Evolutionary conservation across 2,888 invertebrate species (phyloP).

Genomic region (Caenorhabditis macrosperma): DNA sequence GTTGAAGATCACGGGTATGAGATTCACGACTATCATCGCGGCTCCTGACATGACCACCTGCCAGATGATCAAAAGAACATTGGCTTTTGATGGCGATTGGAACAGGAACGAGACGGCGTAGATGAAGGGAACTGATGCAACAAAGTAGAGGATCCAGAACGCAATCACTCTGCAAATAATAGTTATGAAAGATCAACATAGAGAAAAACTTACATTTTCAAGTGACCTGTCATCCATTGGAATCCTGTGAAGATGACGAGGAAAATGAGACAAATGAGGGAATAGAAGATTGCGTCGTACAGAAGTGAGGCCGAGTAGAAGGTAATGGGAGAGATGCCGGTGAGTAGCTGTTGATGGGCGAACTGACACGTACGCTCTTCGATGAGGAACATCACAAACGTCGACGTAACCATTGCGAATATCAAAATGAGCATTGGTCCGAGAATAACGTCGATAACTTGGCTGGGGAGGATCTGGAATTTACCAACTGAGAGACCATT

Average conservation of each 20-base stretch:
- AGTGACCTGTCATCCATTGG: conserved; percentile 58
- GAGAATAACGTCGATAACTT: conserved; percentile 51
- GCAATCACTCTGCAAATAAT: conserved; percentile 67
- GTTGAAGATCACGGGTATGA: conserved; percentile 29
- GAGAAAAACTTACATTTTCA: conserved; percentile 50
- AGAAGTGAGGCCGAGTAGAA: conserved; percentile 73
- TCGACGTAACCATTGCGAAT: conserved; percentile 72
- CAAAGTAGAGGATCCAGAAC: conserved; percentile 76
- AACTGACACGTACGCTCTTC: conserved; percentile 72
- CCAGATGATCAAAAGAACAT: conserved; percentile 68
- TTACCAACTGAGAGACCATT: background rate
- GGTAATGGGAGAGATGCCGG: conserved; percentile 71
- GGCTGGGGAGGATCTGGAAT: conserved; percentile 31
- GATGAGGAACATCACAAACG: conserved; percentile 74
- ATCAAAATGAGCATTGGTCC: conserved; percentile 67
- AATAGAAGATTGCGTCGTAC: conserved; percentile 69
- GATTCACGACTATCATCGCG: conserved; percentile 52
- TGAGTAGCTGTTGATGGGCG: conserved; percentile 77
- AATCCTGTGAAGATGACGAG: conserved; percentile 61
- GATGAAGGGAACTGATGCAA: conserved; percentile 72
- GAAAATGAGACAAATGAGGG: conserved; percentile 65
- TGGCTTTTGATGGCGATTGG: conserved; percentile 67
- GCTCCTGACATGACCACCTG: conserved; percentile 65
- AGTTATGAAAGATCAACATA: background rate
- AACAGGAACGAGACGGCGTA: conserved; percentile 76